These are phyloP conservation scores for Silurus asotus DNA, from an alignment of 2,113 vertebrate species.

Conservation along the genomic window DNA sequence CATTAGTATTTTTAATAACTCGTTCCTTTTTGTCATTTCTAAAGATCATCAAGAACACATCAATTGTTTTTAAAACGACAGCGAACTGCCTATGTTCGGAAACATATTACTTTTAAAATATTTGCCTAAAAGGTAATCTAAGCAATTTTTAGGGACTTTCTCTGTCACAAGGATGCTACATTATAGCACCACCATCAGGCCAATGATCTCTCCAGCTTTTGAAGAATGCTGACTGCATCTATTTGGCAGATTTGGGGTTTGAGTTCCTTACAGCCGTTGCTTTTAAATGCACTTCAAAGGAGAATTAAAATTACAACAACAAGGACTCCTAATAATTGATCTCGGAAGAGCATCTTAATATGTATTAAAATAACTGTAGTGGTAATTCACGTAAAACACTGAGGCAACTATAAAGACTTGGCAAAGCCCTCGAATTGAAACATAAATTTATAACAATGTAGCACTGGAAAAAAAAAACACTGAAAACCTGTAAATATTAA, in stretches of 20 bases:
- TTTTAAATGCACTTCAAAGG: not conserved
- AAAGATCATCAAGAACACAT: not conserved
- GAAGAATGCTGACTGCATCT: not conserved
- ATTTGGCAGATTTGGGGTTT: not conserved
- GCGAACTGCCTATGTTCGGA: not conserved
- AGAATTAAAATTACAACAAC: not conserved
- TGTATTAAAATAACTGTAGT: not conserved
- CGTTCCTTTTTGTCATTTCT: not conserved
- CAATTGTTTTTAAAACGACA: not conserved
- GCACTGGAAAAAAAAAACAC: not conserved
- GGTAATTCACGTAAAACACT: not conserved
- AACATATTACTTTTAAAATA: not conserved
- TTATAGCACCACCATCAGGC: not conserved
- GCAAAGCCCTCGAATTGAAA: not conserved
- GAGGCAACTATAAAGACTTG: not conserved
- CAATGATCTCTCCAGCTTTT: not conserved
- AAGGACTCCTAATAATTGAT: not conserved
- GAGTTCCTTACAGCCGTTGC: not conserved
- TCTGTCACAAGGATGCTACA: not conserved
- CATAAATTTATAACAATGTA: not conserved
- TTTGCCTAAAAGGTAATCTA: not conserved
- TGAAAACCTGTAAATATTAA: conserved; percentile 9
- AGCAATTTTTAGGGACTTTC: not conserved
- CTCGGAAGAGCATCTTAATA: not conserved
- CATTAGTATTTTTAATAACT: not conserved